These are phyloP conservation scores for Eledona agricola DNA, from an alignment of 2,888 invertebrate species.

Conservation along the genomic window DNA sequence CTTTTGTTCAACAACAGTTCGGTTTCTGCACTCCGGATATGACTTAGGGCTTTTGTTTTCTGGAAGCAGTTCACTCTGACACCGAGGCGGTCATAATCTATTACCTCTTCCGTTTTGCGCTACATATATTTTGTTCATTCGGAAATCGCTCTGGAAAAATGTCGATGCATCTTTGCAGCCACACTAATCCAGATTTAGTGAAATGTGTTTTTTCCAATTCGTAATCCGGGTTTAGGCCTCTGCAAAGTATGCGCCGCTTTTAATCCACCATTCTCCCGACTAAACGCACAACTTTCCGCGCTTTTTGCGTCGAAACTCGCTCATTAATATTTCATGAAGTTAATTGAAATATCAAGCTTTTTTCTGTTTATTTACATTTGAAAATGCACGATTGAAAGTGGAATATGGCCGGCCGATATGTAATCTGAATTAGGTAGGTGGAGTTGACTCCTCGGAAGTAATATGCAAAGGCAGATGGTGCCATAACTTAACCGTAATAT, in stretches of 20 bases:
- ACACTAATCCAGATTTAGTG: conserved; percentile 24
- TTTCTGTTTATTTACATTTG: no score
- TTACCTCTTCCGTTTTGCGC: conserved; percentile 20
- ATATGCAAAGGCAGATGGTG: conserved; percentile 18
- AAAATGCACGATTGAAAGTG: no score
- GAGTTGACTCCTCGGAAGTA: conserved; percentile 15
- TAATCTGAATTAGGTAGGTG: conserved; percentile 8
- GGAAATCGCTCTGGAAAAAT: not conserved
- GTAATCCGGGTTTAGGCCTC: conserved; percentile 26
- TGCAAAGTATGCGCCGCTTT: conserved; percentile 34
- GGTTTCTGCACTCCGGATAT: conserved; percentile 49
- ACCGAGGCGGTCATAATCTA: conserved; percentile 20
- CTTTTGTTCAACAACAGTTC: conserved; percentile 51
- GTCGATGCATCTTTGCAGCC: not conserved
- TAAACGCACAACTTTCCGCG: conserved; percentile 21
- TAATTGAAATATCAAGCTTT: conserved; percentile 31
- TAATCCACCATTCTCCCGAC: conserved; percentile 32
- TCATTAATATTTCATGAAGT: conserved; percentile 33
- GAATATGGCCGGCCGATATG: no score
- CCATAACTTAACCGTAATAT: conserved; percentile 26
- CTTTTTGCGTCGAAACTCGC: conserved; percentile 14
- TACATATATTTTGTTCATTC: conserved; percentile 16
- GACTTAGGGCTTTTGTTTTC: conserved; percentile 51
- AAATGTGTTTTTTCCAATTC: conserved; percentile 32
- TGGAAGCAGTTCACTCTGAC: conserved; percentile 34